These are phyloP conservation scores for Leptopilina syphax DNA, from an alignment of 2,888 invertebrate species.

Conservation along the genomic window DNA sequence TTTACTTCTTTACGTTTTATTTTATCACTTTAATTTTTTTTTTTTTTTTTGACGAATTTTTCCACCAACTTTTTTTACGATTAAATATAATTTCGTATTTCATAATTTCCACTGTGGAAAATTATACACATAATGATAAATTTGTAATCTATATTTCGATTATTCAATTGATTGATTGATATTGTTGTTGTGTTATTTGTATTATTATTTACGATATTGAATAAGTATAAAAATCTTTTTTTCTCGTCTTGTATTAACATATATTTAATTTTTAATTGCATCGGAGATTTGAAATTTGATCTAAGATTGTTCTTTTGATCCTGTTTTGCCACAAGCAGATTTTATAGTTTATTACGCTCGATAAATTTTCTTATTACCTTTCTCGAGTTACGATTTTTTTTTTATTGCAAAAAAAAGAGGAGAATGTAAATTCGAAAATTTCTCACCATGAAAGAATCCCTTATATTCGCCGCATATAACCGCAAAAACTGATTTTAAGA, in stretches of 20 bases:
- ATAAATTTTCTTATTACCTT: slow-evolving; percentile 23
- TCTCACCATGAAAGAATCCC: slow-evolving; percentile 4
- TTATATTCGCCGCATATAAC: not conserved
- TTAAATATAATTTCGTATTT: too few relatives aligned
- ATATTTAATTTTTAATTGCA: not conserved
- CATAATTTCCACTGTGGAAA: too few relatives aligned
- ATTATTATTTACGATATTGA: not conserved
- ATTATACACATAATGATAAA: too few relatives aligned
- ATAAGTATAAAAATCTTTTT: not conserved
- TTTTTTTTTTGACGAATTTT: too few relatives aligned
- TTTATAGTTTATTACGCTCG: slow-evolving; percentile 26
- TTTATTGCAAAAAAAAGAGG: not conserved
- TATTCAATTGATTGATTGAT: too few relatives aligned
- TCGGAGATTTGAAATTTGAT: not conserved
- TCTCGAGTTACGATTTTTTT: slow-evolving; percentile 21
- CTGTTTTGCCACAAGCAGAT: not conserved
- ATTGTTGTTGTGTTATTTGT: too few relatives aligned
- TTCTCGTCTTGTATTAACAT: not conserved
- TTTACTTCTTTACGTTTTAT: too few relatives aligned
- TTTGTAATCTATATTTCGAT: too few relatives aligned
- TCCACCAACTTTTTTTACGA: too few relatives aligned
- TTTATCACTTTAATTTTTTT: too few relatives aligned
- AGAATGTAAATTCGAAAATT: slow-evolving; percentile 25
- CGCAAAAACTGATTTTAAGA: too few relatives aligned
- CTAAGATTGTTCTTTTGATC: not conserved